Conservation (phyloP, 2,797 vertebrate genomes). For the Botia kubotai region DNA sequence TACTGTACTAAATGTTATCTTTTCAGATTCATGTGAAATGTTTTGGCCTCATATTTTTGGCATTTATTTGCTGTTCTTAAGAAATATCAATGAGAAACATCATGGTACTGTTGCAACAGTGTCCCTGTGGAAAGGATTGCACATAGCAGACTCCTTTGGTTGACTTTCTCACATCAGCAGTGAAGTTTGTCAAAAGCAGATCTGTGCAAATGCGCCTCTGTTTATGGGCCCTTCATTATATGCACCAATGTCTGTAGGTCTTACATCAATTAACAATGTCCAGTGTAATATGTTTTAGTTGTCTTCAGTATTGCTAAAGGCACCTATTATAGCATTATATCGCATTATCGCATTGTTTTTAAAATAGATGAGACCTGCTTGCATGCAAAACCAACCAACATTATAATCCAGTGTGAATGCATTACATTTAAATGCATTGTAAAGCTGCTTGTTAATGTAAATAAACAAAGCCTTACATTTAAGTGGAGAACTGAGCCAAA, state of each 20-base stretch:
- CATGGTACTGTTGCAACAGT: constrained; percentile 71
- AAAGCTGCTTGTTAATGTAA: neutral
- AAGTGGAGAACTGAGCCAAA: neutral
- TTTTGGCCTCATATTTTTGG: constrained; percentile 51
- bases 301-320: neutral
- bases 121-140: constrained; percentile 74
- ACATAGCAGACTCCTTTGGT: constrained; percentile 62
- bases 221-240: neutral
- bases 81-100: constrained; percentile 72
- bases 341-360: too few species aligned
- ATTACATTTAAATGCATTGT: neutral
- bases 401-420: neutral
- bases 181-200: neutral
- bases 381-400: too few species aligned
- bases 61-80: constrained; percentile 57
- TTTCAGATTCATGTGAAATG: constrained; percentile 5
- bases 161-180: constrained; percentile 52
- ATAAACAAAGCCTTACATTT: neutral
- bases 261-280: neutral
- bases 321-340: neutral
- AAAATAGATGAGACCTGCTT: too few species aligned
- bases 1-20: neutral
- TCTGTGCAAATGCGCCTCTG: neutral
- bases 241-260: neutral
- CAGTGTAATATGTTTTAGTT: neutral